These are phyloP conservation scores for Paraescarpia echinospica DNA, from an alignment of 1,140 invertebrate genomes.

Conservation along the genomic window DNA sequence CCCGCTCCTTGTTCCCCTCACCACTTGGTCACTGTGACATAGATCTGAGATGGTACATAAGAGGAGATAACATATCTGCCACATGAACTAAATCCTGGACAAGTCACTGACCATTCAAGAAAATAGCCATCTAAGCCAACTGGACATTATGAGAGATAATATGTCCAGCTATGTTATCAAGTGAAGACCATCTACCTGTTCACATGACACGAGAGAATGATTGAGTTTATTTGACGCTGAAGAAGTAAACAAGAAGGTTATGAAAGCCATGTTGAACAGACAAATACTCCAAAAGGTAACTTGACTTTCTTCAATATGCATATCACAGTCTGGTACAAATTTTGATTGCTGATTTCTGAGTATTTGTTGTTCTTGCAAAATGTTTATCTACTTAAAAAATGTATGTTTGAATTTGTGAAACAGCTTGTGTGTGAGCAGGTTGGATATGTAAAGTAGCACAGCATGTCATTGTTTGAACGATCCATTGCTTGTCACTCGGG, in stretches of 20 bases:
- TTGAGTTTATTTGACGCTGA: not conserved
- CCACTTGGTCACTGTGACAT: not conserved
- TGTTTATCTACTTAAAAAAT: not conserved
- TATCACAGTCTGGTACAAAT: not conserved
- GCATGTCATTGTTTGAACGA: not conserved
- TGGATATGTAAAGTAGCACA: not conserved
- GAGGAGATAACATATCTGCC: not conserved
- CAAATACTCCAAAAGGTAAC: not conserved
- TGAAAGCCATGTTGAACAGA: not conserved
- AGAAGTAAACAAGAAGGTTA: not conserved
- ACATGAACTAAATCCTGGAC: not conserved
- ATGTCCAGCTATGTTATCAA: not conserved
- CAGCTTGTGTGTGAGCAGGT: not conserved
- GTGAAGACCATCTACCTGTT: not conserved
- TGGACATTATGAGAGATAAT: not conserved
- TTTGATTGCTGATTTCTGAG: not conserved
- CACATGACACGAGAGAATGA: not conserved
- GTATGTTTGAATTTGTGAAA: not conserved
- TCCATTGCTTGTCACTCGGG: not conserved
- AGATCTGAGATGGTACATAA: not conserved
- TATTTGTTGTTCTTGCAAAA: not conserved
- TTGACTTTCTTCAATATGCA: not conserved
- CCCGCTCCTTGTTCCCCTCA: no score
- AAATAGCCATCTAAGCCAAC: not conserved
- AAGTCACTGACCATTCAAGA: not conserved